Evolutionary conservation across 2,113 vertebrate species (phyloP), one percentile per base, ranked within the genome.

Genomic region (Oophaga pumilio): DNA sequence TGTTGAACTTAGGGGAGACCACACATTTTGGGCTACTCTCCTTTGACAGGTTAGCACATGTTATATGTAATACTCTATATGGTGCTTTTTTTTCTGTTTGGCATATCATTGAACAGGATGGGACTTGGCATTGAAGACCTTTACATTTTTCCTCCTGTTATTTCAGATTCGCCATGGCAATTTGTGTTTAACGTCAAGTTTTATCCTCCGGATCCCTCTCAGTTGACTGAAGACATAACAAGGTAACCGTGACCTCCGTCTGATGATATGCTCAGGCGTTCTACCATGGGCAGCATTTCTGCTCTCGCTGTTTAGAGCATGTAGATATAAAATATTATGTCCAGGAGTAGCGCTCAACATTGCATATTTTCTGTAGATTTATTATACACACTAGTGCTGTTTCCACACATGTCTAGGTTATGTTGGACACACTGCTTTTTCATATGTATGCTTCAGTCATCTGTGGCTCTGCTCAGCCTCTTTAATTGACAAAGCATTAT

Each of bases 161-260:
- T 92, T 95, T 8, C 89, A 99, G 98, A 93, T 91, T 96, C 96
- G 92, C 97, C 97, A 76, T 99, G 98, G 98, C 93, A 96, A 90
- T 99, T 99, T 91, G 92, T 94, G n/a, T 99, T 99, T 92, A 97
- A 96, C 83, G 98, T 99, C 92, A 99, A 99, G 92, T 99, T 99
- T 93, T 99, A 99, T 92, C 98, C 98, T 86, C 97, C 97, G 4
- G 98, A 99, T 91, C 98, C 98, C 9, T 97, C 97, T 50, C 96
- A 97, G 82, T 87, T 99, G 90, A 97, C 95, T 60, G 98, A 99
- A 92, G 98, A 99, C 92, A 97, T 99, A 88, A 99, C 97, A 91
- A 98, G 98, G 97, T 98, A 96, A 6, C 80, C 49, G 3, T 24
- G 76, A 59, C 53, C n/a, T 79, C 59, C 18, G 6, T 73, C 69